phyloP scores from a whole-genome alignment of 2,888 invertebrate genomes.

The Galerucella pusilla region DNA sequence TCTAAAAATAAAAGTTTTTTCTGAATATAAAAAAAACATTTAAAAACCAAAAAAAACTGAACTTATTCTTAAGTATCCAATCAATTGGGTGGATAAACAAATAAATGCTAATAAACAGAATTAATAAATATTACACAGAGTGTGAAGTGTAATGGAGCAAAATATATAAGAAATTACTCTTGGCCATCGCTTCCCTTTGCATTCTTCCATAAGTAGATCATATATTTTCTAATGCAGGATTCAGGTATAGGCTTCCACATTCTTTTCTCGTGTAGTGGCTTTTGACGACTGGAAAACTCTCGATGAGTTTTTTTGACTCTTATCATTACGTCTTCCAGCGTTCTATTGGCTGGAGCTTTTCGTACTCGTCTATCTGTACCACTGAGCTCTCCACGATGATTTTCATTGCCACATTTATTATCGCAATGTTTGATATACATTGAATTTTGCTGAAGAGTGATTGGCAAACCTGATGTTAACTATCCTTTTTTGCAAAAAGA shows the following conservation, averaged over 20 bases:
- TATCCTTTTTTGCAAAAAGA: background rate
- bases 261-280: slow-evolving; percentile 34
- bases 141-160: no score
- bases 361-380: slow-evolving; percentile 18
- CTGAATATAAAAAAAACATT: no score
- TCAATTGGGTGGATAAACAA: no score
- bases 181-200: no score
- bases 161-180: no score
- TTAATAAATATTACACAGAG: no score
- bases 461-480: background rate
- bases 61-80: no score
- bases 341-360: background rate
- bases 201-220: no score
- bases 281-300: slow-evolving; percentile 30
- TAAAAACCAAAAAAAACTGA: no score
- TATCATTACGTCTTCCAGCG: background rate
- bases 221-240: background rate
- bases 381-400: slow-evolving; percentile 19
- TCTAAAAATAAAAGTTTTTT: no score
- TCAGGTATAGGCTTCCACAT: slow-evolving; percentile 20
- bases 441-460: no score
- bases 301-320: slow-evolving; percentile 34
- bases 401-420: slow-evolving; percentile 29
- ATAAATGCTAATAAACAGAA: no score
- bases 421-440: slow-evolving; percentile 27